These are phyloP conservation scores for Chelonus insularis DNA, from an alignment of 1,140 invertebrate species.

Conservation along the genomic window DNA sequence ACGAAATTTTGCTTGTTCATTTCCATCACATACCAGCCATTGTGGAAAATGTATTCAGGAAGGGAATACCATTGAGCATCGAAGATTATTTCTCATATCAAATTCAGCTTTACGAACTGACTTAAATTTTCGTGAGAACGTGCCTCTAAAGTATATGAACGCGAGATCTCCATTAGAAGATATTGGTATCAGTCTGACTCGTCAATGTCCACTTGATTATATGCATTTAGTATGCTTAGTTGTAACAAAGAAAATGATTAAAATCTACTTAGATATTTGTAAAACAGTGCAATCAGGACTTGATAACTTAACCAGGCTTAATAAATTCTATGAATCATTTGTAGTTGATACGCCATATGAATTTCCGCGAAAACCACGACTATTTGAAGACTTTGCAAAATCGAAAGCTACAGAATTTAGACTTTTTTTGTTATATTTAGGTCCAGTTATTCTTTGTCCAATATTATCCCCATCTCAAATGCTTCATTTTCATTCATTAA, in stretches of 20 bases:
- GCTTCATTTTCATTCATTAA: too few relatives aligned
- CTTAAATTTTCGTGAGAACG: not conserved
- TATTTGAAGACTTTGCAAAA: too few relatives aligned
- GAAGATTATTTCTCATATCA: not conserved
- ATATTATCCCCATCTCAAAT: too few relatives aligned
- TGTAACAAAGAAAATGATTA: constrained; percentile 33
- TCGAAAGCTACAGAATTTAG: too few relatives aligned
- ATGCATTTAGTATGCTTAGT: constrained; percentile 38
- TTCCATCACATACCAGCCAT: constrained; percentile 19
- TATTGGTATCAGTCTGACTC: constrained; percentile 30
- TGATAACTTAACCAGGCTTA: not conserved
- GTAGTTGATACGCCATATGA: too few relatives aligned
- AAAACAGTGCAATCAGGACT: constrained; percentile 3
- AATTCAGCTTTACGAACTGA: constrained; percentile 16
- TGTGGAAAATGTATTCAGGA: constrained; percentile 21
- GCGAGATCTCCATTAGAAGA: constrained; percentile 16
- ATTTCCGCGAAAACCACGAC: too few relatives aligned
- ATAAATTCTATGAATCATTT: too few relatives aligned
- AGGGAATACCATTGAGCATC: constrained; percentile 16
- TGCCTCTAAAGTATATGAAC: not conserved
- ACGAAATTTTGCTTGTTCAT: constrained; percentile 17
- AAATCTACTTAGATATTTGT: constrained; percentile 26
- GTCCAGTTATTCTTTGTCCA: too few relatives aligned
- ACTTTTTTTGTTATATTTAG: too few relatives aligned
- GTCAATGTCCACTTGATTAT: constrained; percentile 36